Base-by-base conservation (phyloP, 1,140 invertebrate species). In the Yoshiicerus persimilis region DNA sequence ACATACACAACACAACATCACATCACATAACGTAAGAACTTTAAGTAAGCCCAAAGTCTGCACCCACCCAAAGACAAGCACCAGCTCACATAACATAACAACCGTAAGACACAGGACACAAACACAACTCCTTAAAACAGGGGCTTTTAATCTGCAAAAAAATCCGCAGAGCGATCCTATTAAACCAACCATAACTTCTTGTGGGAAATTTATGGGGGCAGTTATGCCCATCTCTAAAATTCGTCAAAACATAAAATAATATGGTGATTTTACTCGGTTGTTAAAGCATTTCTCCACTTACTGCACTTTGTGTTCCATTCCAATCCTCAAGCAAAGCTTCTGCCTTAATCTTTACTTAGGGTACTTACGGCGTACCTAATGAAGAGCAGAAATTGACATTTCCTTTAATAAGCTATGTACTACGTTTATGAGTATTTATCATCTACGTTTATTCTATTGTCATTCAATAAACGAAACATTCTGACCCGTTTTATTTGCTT, bases 181-280 rank as follows among this genome's bases (percentile, higher is more conserved):
- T 80, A 80, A 80, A 80, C 30, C 32, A 34, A 32, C 75, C 75
- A 80, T 80, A 80, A 80, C 75, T 80, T 80, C 75, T 80, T 80
- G 75, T 36, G 75, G 34, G 20, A 80, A 80, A 80, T 80, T 80
- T 80, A 80, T 38, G 75, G 16, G 66, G 66, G 66, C 66, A 80
- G 75, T 80, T 80, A 80, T 80, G 32, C 75, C 34, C 75, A 80
- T 80, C 75, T 80, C 34, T 34, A 36, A 80, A 38, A 80, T 80
- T 36, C 75, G 75, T 80, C 75, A 80, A 80, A 80, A 36, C 75
- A 80, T 80, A 80, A 80, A 80, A 80, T 80, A 80, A 80, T 34
- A 80, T 38, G 75, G 75, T 38, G 16, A 80, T 80, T 80, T 34
- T 80, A 36, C 75, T 80, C 32, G 32, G 16, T 80, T 80, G 75